Conservation (phyloP, 2,888 invertebrate genomes). For the Hirudinaria manillensis region DNA sequence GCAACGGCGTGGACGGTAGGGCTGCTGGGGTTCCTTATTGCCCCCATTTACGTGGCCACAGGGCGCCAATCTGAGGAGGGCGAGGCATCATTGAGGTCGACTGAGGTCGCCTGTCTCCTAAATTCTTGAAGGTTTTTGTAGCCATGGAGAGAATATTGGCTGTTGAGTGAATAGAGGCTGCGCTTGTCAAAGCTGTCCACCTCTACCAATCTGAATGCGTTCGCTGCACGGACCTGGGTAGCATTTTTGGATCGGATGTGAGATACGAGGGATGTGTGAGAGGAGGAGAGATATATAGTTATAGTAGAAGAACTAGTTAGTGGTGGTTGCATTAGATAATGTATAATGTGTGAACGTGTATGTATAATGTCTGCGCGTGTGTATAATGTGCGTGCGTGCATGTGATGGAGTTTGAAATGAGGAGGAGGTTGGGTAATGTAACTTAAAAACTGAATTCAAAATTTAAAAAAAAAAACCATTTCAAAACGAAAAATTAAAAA, state of each 20-base stretch:
- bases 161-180: slow-evolving; percentile 52
- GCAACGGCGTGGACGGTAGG: no score
- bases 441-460: not conserved
- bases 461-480: not conserved
- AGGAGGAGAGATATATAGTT: not conserved
- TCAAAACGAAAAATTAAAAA: not conserved
- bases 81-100: slow-evolving; percentile 19
- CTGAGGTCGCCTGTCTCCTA: slow-evolving; percentile 26
- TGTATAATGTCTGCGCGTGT: no score
- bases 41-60: not conserved
- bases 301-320: not conserved
- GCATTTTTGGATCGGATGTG: not conserved
- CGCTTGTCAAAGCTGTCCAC: slow-evolving; percentile 71
- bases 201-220: slow-evolving; percentile 99
- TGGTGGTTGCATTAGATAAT: no score
- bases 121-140: slow-evolving; percentile 43
- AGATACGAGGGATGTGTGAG: not conserved
- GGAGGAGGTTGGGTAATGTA: not conserved
- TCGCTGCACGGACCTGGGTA: slow-evolving; percentile 97
- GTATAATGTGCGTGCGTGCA: not conserved
- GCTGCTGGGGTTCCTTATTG: no score
- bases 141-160: slow-evolving; percentile 51
- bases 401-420: not conserved
- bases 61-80: not conserved
- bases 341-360: no score